phyloP scores from a whole-genome alignment of 2,888 invertebrate species.

The Dusona sp. region DNA sequence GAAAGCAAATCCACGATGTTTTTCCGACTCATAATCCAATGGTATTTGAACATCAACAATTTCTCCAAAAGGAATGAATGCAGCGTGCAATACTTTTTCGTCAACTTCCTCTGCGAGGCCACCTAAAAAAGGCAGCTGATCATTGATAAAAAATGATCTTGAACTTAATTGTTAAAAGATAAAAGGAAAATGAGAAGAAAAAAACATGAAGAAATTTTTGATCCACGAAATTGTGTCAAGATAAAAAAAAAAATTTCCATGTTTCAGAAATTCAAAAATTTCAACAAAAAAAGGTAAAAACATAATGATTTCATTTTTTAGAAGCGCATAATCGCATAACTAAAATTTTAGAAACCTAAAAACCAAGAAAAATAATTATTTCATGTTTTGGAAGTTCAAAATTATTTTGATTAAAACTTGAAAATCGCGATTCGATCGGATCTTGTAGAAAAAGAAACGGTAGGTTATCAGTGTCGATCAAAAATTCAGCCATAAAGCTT shows the following conservation, averaged over 20 bases:
- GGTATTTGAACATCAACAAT: conserved; percentile 99
- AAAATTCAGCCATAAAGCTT: neutral
- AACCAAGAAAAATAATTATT: neutral
- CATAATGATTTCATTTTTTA: too few species aligned
- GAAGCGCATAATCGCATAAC: too few species aligned
- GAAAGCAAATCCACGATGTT: conserved; percentile 99
- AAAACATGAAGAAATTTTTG: neutral
- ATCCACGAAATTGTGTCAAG: too few species aligned
- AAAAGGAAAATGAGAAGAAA: neutral
- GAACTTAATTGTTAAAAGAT: neutral
- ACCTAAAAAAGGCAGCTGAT: conserved; percentile 83
- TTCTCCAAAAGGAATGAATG: conserved; percentile 99
- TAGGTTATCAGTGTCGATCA: neutral
- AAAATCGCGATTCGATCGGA: neutral
- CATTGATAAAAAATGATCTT: neutral
- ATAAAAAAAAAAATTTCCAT: too few species aligned
- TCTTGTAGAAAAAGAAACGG: neutral
- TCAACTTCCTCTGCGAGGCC: conserved; percentile 98
- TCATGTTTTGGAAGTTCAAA: neutral
- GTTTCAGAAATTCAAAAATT: too few species aligned
- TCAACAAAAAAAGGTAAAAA: too few species aligned
- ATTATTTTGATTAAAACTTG: neutral
- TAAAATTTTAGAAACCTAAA: neutral
- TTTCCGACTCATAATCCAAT: conserved; percentile 98
- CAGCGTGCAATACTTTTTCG: conserved; percentile 97